These are phyloP conservation scores for Proteles cristata DNA, from an alignment of 2,113 vertebrate genomes.

Conservation along the genomic window DNA sequence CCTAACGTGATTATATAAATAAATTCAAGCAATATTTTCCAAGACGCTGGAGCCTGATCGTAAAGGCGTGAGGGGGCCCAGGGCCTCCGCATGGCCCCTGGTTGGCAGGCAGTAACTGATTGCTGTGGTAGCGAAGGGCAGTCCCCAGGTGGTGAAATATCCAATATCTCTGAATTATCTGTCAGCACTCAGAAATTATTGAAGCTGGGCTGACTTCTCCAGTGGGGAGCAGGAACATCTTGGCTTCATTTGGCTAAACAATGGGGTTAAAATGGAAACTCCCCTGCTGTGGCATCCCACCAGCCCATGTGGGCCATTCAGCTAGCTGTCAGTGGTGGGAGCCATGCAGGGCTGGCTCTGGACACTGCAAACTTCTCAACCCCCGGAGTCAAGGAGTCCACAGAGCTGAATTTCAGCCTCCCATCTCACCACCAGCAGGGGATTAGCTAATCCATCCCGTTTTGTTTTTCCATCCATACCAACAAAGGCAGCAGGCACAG, in stretches of 20 bases:
- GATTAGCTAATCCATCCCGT: conserved; percentile 59
- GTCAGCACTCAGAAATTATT: conserved; percentile 74
- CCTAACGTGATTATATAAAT: conserved; percentile 82
- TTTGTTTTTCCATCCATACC: conserved; percentile 26
- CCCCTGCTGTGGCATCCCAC: conserved; percentile 50
- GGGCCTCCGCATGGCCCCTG: conserved; percentile 67
- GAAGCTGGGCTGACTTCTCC: conserved; percentile 59
- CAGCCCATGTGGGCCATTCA: neutral
- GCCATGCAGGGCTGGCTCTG: conserved; percentile 5
- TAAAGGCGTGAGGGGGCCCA: conserved; percentile 78
- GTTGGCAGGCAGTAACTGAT: conserved; percentile 73
- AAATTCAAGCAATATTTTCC: conserved; percentile 80
- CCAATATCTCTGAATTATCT: conserved; percentile 81
- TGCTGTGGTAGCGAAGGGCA: conserved; percentile 59
- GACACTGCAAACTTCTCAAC: conserved; percentile 47
- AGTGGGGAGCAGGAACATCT: conserved; percentile 45
- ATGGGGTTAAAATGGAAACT: conserved; percentile 69
- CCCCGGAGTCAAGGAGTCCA: neutral
- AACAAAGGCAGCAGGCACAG: conserved; percentile 50
- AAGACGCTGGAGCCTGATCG: conserved; percentile 61
- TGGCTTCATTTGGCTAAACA: conserved; percentile 69
- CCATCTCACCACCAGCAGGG: conserved; percentile 23
- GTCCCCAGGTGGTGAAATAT: conserved; percentile 63
- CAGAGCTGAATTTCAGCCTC: conserved; percentile 51
- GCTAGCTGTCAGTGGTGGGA: neutral